phyloP scores from a whole-genome alignment of 2,113 vertebrate species.

The Cheilinus undulatus region DNA sequence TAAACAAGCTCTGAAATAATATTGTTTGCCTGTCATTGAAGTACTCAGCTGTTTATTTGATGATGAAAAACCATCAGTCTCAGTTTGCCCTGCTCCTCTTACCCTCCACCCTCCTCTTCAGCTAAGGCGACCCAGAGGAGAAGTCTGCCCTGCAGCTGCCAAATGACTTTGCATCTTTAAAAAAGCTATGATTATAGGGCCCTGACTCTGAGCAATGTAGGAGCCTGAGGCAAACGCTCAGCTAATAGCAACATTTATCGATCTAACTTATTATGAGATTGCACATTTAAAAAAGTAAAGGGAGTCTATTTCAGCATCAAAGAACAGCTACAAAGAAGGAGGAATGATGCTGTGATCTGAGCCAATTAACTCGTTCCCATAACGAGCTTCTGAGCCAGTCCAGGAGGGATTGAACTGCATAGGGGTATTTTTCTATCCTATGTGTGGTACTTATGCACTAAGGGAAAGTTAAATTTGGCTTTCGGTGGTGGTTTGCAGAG shows the following conservation, averaged over 20 bases:
- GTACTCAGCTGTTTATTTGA: background rate
- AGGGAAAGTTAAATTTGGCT: conserved; percentile 15
- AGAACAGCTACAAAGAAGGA: conserved; percentile 21
- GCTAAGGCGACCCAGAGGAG: conserved; percentile 22
- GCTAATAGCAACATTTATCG: background rate
- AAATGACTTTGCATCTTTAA: conserved; percentile 18
- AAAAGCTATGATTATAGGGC: conserved; percentile 21
- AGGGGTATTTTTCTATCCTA: background rate
- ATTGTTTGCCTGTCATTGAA: background rate
- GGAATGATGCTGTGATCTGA: conserved; percentile 27
- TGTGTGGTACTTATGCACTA: background rate
- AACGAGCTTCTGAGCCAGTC: conserved; percentile 19
- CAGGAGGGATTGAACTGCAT: conserved; percentile 24
- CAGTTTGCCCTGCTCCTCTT: background rate
- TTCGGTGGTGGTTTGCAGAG: background rate
- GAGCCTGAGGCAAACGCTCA: background rate
- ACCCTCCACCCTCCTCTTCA: background rate
- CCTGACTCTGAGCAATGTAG: background rate
- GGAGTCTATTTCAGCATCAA: conserved; percentile 1
- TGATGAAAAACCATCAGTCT: background rate
- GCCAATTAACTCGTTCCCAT: conserved; percentile 22
- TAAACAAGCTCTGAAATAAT: background rate
- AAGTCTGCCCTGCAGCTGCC: conserved; percentile 20
- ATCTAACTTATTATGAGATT: conserved; percentile 2
- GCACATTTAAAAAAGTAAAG: background rate